Percentiles rank a stretch among this genome's conserved stretches.
phyloP scores from a whole-genome alignment of 2,888 invertebrate species.

The Brachylomia viminalis region DNA sequence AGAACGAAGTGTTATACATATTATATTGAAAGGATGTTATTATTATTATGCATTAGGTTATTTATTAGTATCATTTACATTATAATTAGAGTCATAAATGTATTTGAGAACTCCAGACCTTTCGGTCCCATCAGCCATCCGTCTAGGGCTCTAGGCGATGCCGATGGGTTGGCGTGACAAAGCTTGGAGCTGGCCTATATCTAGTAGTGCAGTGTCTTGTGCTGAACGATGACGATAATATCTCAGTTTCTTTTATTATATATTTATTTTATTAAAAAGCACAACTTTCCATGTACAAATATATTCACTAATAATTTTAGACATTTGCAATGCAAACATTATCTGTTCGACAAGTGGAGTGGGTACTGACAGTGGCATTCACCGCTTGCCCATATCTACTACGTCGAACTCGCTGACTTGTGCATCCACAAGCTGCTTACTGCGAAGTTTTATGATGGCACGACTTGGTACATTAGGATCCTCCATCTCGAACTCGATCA shows the following conservation, averaged over 20 bases:
- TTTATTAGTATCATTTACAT: no score
- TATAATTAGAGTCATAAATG: no score
- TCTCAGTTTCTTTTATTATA: background rate
- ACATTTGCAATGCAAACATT: background rate
- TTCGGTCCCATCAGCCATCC: background rate
- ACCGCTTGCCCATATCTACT: slow-evolving; percentile 78
- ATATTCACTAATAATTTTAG: slow-evolving; percentile 39
- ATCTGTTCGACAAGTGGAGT: slow-evolving; percentile 7
- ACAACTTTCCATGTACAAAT: background rate
- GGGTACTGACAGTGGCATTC: slow-evolving; percentile 4
- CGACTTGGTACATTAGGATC: slow-evolving; percentile 89
- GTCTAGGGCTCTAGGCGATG: background rate
- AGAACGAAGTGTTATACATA: no score
- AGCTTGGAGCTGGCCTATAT: background rate
- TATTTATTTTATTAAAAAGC: background rate
- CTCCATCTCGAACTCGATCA: slow-evolving; percentile 89
- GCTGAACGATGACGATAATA: background rate
- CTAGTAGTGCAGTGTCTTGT: background rate
- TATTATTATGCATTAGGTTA: no score
- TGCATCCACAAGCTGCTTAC: slow-evolving; percentile 89
- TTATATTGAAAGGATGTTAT: no score
- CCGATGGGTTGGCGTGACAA: background rate
- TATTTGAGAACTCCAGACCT: background rate
- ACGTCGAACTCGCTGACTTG: slow-evolving; percentile 88
- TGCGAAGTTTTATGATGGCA: slow-evolving; percentile 87